phyloP scores from a whole-genome alignment of 2,113 vertebrate species.

The Pseudois nayaur region DNA sequence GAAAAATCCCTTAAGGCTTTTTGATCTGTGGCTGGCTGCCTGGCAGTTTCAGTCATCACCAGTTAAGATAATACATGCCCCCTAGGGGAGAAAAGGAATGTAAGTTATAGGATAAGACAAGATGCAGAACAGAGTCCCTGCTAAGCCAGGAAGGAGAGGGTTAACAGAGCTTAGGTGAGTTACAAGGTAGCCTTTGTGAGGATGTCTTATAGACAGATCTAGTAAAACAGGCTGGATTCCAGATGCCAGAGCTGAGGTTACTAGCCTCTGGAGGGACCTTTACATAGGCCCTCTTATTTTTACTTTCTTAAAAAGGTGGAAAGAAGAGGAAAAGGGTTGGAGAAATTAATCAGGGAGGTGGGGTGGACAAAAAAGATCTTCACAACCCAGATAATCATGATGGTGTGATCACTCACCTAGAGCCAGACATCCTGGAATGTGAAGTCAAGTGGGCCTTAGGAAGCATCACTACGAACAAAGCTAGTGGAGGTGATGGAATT shows the following conservation, averaged over 20 bases:
- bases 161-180: conserved; percentile 17
- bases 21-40: conserved; percentile 1
- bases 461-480: not conserved
- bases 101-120: conserved; percentile 13
- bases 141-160: not conserved
- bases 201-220: not conserved
- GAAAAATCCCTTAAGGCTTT: conserved; percentile 38
- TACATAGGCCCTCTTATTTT: not conserved
- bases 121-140: not conserved
- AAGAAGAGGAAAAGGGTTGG: not conserved
- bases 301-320: not conserved
- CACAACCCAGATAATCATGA: not conserved
- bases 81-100: not conserved
- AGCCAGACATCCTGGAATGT: not conserved
- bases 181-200: conserved; percentile 18
- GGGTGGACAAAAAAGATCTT: not conserved
- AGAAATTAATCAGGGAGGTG: not conserved
- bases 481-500: not conserved
- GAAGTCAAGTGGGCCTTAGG: not conserved
- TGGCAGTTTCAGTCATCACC: conserved; percentile 12
- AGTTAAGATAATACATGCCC: conserved; percentile 42
- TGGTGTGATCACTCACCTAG: not conserved
- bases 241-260: not conserved
- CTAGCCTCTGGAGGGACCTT: not conserved
- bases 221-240: conserved; percentile 12